Conservation (phyloP, 2,888 invertebrate species). For the Tetropium fuscum region DNA sequence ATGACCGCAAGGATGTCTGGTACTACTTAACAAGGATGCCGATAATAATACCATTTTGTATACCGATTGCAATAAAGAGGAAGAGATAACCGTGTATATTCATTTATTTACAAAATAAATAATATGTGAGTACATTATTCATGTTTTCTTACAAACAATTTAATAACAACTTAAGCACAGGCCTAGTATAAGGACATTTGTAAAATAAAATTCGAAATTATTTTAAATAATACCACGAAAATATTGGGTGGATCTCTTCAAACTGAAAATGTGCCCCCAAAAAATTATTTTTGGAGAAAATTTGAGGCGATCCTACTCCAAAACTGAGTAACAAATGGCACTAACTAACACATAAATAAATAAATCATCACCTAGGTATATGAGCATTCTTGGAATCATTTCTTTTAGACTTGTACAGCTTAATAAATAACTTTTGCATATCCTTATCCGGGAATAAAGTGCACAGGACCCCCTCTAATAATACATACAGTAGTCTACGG, state of each 20-base stretch:
- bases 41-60: constrained; percentile 38
- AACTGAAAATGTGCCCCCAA: no score
- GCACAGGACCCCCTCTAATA: constrained; percentile 84
- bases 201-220: constrained; percentile 21
- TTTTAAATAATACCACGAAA: no score
- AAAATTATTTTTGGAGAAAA: no score
- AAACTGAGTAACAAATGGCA: constrained; percentile 33
- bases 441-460: constrained; percentile 86
- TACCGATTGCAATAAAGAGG: constrained; percentile 41
- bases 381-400: constrained; percentile 49
- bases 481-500: constrained; percentile 83
- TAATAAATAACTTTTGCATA: constrained; percentile 77
- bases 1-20: no score
- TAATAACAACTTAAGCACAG: constrained; percentile 24
- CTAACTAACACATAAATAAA: constrained; percentile 38
- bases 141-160: constrained; percentile 16
- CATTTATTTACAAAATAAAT: constrained; percentile 39
- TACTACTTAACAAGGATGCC: no score
- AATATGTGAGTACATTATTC: constrained; percentile 28
- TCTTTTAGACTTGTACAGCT: constrained; percentile 75
- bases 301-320: no score
- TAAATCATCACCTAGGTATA: constrained; percentile 53
- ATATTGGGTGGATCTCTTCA: no score
- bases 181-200: constrained; percentile 18
- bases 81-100: constrained; percentile 36